Evolutionary conservation across 2,888 invertebrate species (phyloP).

Genomic region (Bedellia somnulentella): DNA sequence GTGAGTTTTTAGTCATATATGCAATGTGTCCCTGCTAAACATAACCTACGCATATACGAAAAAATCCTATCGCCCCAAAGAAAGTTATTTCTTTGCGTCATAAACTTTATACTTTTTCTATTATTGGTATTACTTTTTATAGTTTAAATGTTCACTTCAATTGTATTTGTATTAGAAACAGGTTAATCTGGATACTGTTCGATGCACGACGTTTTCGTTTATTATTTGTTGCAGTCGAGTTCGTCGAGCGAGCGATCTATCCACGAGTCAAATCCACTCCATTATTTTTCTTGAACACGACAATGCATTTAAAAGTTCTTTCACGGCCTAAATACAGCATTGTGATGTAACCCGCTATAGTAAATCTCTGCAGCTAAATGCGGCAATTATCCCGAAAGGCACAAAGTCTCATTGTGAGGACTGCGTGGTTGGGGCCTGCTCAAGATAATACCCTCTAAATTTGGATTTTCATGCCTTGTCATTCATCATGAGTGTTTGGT

Average conservation of each 20-base stretch:
- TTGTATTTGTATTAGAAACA: too few relatives aligned
- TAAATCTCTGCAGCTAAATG: conserved; percentile 40
- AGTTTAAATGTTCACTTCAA: too few relatives aligned
- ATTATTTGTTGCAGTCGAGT: too few relatives aligned
- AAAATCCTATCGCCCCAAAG: too few relatives aligned
- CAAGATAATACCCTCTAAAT: conserved; percentile 36
- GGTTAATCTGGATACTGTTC: too few relatives aligned
- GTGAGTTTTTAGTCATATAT: too few relatives aligned
- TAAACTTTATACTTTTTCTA: too few relatives aligned
- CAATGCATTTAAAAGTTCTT: conserved; percentile 27
- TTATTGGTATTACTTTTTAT: too few relatives aligned
- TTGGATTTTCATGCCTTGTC: conserved; percentile 50
- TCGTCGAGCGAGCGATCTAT: conserved; percentile 2
- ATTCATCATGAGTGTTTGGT: conserved; percentile 28
- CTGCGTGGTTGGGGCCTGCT: conserved; percentile 21
- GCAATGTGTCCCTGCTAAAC: too few relatives aligned
- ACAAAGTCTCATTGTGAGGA: conserved; percentile 34
- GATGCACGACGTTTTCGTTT: too few relatives aligned
- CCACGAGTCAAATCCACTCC: conserved; percentile 9
- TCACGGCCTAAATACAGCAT: conserved; percentile 31
- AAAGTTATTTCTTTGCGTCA: too few relatives aligned
- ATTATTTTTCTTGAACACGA: conserved; percentile 10
- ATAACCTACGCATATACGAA: too few relatives aligned
- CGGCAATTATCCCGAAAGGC: conserved; percentile 48
- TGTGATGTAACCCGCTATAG: conserved; percentile 28